Evolutionary conservation across 1,140 invertebrate genomes (phyloP).

Genomic region (Batillaria attramentaria): DNA sequence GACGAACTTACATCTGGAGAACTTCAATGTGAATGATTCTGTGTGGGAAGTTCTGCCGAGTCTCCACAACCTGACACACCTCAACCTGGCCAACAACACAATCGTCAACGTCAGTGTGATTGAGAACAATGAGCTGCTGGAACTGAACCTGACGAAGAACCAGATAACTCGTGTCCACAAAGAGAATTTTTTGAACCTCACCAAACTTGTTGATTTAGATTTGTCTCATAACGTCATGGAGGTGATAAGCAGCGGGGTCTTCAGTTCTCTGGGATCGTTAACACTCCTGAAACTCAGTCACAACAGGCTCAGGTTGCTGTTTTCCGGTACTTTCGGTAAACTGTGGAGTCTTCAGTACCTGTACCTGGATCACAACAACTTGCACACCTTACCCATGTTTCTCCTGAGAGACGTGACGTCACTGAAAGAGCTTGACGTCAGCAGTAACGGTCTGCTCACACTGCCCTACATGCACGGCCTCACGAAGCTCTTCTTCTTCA

Average conservation of each 20-base stretch:
- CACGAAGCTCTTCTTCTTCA: not conserved
- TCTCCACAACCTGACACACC: not conserved
- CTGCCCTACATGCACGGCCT: not conserved
- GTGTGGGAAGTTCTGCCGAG: constrained; percentile 27
- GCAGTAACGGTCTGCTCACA: constrained; percentile 4
- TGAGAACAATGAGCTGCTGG: not conserved
- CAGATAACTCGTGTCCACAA: not conserved
- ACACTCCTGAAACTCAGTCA: constrained; percentile 22
- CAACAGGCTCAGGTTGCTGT: constrained; percentile 25
- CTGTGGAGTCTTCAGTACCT: constrained; percentile 24
- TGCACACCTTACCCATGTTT: constrained; percentile 6
- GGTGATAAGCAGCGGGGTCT: not conserved
- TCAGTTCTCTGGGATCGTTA: constrained; percentile 20
- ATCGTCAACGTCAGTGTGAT: constrained; percentile 17
- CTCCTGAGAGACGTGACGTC: constrained; percentile 10
- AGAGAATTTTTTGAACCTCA: not conserved
- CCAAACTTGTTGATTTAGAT: no score
- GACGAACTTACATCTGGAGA: constrained; percentile 19
- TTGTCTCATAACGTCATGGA: not conserved
- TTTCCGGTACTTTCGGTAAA: not conserved
- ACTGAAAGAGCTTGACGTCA: constrained; percentile 23
- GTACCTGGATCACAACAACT: constrained; percentile 27
- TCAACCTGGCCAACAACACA: constrained; percentile 15
- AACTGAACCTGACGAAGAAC: constrained; percentile 16
- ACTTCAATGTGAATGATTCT: constrained; percentile 26